Percentiles rank a stretch among this genome's conserved stretches.
phyloP scores from a whole-genome alignment of 2,888 invertebrate genomes.

The Scelioninae gen. 2 region DNA sequence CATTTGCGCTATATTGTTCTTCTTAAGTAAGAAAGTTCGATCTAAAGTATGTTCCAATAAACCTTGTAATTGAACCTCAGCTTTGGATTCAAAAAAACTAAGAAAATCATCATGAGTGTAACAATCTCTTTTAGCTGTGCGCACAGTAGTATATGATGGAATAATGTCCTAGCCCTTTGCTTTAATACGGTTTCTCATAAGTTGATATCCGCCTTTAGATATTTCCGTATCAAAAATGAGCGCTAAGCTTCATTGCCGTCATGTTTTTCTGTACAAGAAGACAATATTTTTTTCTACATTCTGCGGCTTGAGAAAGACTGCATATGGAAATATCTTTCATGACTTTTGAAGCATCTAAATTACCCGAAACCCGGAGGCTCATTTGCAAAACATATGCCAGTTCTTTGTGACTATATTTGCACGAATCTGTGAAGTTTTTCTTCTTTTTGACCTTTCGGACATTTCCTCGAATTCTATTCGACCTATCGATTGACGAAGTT shows the following conservation, averaged over 20 bases:
- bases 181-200: too few relatives aligned
- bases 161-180: too few relatives aligned
- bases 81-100: constrained; percentile 40
- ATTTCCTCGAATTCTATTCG: too few relatives aligned
- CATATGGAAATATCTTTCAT: constrained; percentile 30
- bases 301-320: constrained; percentile 6
- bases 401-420: not conserved
- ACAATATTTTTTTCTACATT: constrained; percentile 1
- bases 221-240: too few relatives aligned
- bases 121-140: constrained; percentile 37
- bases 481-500: too few relatives aligned
- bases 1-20: constrained; percentile 8
- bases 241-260: too few relatives aligned
- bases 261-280: too few relatives aligned
- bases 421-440: constrained; percentile 15
- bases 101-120: constrained; percentile 38
- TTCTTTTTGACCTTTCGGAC: constrained; percentile 20
- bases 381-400: constrained; percentile 11
- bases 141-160: constrained; percentile 38
- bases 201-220: too few relatives aligned
- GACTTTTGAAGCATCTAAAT: not conserved
- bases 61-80: constrained; percentile 48
- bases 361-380: constrained; percentile 5
- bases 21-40: constrained; percentile 11
- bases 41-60: constrained; percentile 45